A percentile compares a stretch with the other conserved stretches of the same genome.
Conservation (phyloP, 2,113 vertebrate genomes). For the Zapus hudsonius region DNA sequence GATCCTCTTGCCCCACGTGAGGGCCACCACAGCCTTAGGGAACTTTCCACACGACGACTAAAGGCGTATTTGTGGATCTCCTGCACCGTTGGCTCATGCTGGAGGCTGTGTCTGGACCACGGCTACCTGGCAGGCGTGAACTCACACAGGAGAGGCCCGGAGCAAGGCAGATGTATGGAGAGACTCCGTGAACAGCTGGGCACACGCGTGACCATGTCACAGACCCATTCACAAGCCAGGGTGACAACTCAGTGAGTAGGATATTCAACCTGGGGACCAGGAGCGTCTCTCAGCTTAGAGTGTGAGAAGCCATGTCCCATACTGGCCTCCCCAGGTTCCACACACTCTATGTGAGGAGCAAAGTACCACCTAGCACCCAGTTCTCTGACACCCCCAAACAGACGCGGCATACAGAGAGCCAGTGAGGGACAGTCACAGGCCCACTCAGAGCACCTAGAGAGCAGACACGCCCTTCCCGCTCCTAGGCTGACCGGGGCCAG, state of each 20-base stretch:
- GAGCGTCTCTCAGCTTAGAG: not conserved
- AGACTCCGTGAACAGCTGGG: too few species aligned
- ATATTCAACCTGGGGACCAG: not conserved
- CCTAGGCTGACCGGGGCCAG: not conserved
- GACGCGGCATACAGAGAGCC: not conserved
- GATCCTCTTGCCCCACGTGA: not conserved
- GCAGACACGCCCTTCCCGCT: not conserved
- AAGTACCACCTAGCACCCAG: not conserved
- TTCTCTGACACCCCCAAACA: not conserved
- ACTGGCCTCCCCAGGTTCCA: not conserved
- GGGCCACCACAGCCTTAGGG: too few species aligned
- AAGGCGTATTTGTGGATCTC: too few species aligned
- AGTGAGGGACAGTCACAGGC: not conserved
- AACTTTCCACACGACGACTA: not conserved
- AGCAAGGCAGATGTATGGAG: not conserved
- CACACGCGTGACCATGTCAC: not conserved
- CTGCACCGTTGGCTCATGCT: not conserved
- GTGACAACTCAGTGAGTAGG: not conserved
- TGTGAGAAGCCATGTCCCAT: not conserved
- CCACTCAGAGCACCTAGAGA: too few species aligned
- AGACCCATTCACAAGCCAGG: not conserved
- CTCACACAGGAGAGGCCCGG: too few species aligned
- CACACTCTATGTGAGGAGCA: not conserved
- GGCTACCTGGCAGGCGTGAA: not conserved
- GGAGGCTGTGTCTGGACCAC: not conserved